phyloP scores from a whole-genome alignment of 2,797 vertebrate genomes.

The Salarias fasciatus region DNA sequence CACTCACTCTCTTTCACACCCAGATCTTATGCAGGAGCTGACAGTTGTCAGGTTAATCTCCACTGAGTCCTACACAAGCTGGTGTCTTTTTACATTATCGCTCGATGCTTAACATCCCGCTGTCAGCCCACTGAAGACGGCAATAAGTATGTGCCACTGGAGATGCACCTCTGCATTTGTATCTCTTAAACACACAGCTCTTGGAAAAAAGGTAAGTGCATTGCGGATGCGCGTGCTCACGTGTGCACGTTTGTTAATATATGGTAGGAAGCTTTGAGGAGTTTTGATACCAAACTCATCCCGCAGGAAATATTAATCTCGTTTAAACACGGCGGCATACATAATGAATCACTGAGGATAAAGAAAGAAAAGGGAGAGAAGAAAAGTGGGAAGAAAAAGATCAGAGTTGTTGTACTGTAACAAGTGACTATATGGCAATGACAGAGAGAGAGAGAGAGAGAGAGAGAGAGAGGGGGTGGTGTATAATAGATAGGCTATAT shows the following conservation, averaged over 20 bases:
- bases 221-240: slow-evolving; percentile 12
- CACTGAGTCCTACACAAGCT: slow-evolving; percentile 75
- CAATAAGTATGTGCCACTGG: slow-evolving; percentile 36
- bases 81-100: slow-evolving; percentile 74
- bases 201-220: background rate
- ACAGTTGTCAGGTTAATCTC: slow-evolving; percentile 82
- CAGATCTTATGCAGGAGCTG: slow-evolving; percentile 64
- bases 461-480: background rate
- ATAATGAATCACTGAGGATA: slow-evolving; percentile 56
- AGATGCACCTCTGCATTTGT: slow-evolving; percentile 30
- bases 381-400: slow-evolving; percentile 32
- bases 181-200: slow-evolving; percentile 35
- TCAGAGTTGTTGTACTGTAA: slow-evolving; percentile 35
- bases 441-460: slow-evolving; percentile 11
- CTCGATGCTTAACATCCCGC: slow-evolving; percentile 60
- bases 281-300: slow-evolving; percentile 65
- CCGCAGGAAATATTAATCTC: slow-evolving; percentile 71
- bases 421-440: slow-evolving; percentile 38
- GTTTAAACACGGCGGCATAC: slow-evolving; percentile 53
- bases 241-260: slow-evolving; percentile 22
- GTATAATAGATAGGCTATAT: slow-evolving; percentile 40
- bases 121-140: slow-evolving; percentile 59
- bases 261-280: slow-evolving; percentile 39
- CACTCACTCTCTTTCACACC: slow-evolving; percentile 61
- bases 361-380: slow-evolving; percentile 32